Percentiles rank a stretch among this genome's conserved stretches.
These are phyloP conservation scores for Sebastes miniatus DNA, from an alignment of 2,797 vertebrate genomes.

Conservation along the genomic window DNA sequence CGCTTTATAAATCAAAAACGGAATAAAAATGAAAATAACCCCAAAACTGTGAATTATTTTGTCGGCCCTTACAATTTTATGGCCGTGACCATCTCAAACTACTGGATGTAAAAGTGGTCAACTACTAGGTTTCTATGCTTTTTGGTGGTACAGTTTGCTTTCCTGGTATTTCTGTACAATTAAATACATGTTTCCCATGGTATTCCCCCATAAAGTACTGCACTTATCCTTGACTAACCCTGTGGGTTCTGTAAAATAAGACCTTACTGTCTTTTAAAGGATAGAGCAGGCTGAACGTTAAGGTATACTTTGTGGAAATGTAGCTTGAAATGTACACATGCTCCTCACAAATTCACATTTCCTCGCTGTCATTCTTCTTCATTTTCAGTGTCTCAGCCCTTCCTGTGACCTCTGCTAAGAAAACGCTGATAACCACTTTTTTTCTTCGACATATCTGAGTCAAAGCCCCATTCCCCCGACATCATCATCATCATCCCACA, in stretches of 20 bases:
- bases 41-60: constrained; percentile 59
- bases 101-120: constrained; percentile 55
- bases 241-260: constrained; percentile 59
- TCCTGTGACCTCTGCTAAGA: constrained; percentile 75
- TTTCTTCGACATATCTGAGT: background rate
- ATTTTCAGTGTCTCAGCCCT: constrained; percentile 72
- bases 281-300: constrained; percentile 16
- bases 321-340: constrained; percentile 40
- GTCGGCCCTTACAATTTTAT: constrained; percentile 43
- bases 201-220: constrained; percentile 53
- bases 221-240: constrained; percentile 64
- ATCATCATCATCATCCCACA: constrained; percentile 43
- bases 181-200: constrained; percentile 53
- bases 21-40: constrained; percentile 44
- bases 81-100: constrained; percentile 42
- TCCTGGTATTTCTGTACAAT: constrained; percentile 68
- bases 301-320: constrained; percentile 60
- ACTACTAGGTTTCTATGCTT: constrained; percentile 39
- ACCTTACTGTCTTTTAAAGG: constrained; percentile 36
- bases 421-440: constrained; percentile 50
- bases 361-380: constrained; percentile 19
- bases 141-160: constrained; percentile 52
- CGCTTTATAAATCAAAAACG: constrained; percentile 35
- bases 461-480: constrained; percentile 5
- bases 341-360: constrained; percentile 14